Evolutionary conservation across 2,113 vertebrate genomes (phyloP), one percentile per base, ranked within the genome.

Genomic region (Dunckerocampus dactyliophorus): DNA sequence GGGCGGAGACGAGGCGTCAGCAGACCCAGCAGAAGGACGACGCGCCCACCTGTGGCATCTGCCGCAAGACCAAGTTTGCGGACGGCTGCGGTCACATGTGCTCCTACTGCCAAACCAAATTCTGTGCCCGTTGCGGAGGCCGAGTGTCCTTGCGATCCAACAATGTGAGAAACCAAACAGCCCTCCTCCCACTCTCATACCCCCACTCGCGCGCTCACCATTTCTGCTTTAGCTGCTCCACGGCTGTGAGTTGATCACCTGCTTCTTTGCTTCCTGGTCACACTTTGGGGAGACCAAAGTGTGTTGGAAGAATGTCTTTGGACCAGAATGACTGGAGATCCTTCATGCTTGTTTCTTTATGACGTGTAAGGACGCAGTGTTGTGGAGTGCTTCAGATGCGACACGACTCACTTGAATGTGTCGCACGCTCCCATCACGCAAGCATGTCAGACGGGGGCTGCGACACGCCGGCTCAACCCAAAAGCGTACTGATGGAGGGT

Each of bases 21-120:
- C 95, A 94, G 83, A 91, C 93, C 62, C 93, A 92, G 78, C 95
- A 93, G 88, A 98, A 95, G 87, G 97, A 99, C 20, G 97, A 98
- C 63, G 93, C 97, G 3, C 97, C 97, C 15, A 98, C 95, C 19
- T 99, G 97, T 50, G 96, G 97, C 22, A 99, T 99, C 86, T 99
- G 97, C 85, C 94, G 91, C 71, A 99, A 98, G 90, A 99, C 97
- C 50, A 99, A 98, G 91, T 98, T 98, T 73, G 97, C 96, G 0
- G 95, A 98, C 34, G 97, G 97, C 60, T 99, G 97, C 20, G 97
- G 97, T 59, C 95, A 98, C 86, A 92, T 95, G 62, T 99, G 97
- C 88, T 98, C 95, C 80, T 99, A 99, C 85, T 98, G 96, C 88
- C 95, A 93, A 90, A 99, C 94, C 85, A 96, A 95, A 85, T 99